These are phyloP conservation scores for Metalampra italica DNA, from an alignment of 2,888 invertebrate genomes.

Conservation along the genomic window DNA sequence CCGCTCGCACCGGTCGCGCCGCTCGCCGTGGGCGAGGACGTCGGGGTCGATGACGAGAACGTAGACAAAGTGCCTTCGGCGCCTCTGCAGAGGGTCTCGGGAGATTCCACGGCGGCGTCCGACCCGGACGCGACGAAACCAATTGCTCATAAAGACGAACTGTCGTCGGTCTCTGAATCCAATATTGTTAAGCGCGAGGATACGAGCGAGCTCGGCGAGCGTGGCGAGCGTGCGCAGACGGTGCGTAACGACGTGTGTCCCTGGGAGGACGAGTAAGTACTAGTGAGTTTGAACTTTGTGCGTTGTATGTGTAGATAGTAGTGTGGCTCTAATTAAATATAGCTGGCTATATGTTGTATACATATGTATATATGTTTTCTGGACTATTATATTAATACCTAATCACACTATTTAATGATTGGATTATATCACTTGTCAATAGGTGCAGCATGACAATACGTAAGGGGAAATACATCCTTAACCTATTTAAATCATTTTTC, in stretches of 20 bases:
- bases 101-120: slow-evolving; percentile 46
- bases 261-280: slow-evolving; percentile 97
- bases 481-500: too few species aligned
- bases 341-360: slow-evolving; percentile 12
- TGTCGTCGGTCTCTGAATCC: slow-evolving; percentile 62
- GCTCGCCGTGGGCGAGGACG: slow-evolving; percentile 83
- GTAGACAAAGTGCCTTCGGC: slow-evolving; percentile 75
- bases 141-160: slow-evolving; percentile 64
- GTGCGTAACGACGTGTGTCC: slow-evolving; percentile 95
- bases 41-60: slow-evolving; percentile 83
- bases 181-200: slow-evolving; percentile 67
- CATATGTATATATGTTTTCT: background rate
- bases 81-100: slow-evolving; percentile 45
- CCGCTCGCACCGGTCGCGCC: slow-evolving; percentile 69
- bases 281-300: slow-evolving; percentile 8
- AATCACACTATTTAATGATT: background rate
- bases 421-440: background rate
- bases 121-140: slow-evolving; percentile 53
- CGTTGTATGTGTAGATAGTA: slow-evolving; percentile 9
- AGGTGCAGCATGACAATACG: background rate
- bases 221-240: slow-evolving; percentile 59
- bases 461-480: background rate
- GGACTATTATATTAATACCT: background rate
- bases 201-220: slow-evolving; percentile 55
- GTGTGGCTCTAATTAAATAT: slow-evolving; percentile 8